These are phyloP conservation scores for Serripes groenlandicus DNA, from an alignment of 2,888 invertebrate genomes.

Conservation along the genomic window DNA sequence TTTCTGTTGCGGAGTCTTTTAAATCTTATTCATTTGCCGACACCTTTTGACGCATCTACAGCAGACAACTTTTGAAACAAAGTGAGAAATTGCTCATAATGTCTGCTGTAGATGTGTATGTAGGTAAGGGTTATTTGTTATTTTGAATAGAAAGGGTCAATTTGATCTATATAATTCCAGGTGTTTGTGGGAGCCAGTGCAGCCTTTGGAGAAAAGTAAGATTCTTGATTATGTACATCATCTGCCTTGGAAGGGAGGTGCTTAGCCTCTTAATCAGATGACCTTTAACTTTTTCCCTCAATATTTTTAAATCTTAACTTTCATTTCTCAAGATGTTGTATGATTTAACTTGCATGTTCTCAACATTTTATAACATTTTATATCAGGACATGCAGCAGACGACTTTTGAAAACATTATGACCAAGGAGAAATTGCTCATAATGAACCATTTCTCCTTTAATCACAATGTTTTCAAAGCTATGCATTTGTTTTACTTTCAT, in stretches of 20 bases:
- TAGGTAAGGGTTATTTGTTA: no score
- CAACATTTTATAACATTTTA: not conserved
- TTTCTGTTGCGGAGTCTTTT: not conserved
- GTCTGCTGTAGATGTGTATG: no score
- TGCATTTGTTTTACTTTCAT: no score
- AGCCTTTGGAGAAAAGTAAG: constrained; percentile 83
- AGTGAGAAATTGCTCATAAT: no score
- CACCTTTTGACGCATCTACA: no score
- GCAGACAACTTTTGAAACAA: no score
- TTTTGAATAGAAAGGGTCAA: no score
- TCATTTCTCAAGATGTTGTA: not conserved
- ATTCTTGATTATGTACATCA: no score
- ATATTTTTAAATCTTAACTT: not conserved
- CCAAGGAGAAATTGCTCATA: not conserved
- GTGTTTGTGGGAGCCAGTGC: constrained; percentile 78
- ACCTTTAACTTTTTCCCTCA: no score
- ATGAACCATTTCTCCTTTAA: not conserved
- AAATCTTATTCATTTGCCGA: no score
- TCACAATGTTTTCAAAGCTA: constrained; percentile 5
- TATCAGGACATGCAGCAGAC: not conserved
- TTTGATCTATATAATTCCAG: constrained; percentile 57
- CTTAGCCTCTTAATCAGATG: no score
- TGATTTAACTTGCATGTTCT: not conserved
- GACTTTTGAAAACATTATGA: not conserved
- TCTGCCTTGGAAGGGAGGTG: no score